Evolutionary conservation across 2,797 vertebrate species (phyloP), one percentile per base, ranked within the genome.

Genomic region (Micropoecilia bifurca): DNA sequence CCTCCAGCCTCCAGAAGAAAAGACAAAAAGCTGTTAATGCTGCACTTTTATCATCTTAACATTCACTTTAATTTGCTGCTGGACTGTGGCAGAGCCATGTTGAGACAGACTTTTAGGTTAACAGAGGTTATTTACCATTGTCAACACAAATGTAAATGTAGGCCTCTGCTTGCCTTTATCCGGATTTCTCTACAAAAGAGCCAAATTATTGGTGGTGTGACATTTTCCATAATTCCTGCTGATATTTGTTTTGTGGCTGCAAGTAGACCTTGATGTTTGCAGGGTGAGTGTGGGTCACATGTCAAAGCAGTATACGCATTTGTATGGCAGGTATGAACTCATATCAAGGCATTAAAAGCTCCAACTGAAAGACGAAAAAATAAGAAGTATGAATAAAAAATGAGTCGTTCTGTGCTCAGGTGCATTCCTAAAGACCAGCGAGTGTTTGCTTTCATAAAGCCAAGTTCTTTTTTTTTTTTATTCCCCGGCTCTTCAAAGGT

Each of bases 361-460:
- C 8, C 2, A 53, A 33, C 57, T 33, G 76, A 68, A 39, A 22
- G 13, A 77, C 41, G 78, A 28, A 46, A 14, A 8, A 66, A 55
- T 45, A 61, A 71, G 7, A 36, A 63, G 22, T 63, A 68, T 22
- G 22, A 57, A 50, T 53, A 71, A 75, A 81, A 80, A 55, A 57
- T 36, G 61, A 45, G 22, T 81, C 75, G 83, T n/a, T 81, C 82
- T 63, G 79, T 61, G 73, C 83, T 87, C 76, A 75, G 81, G 84
- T 89, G 81, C 75, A 83, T 81, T 83, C 46, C 72, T 43, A 41
- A 80, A 50, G 47, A 66, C 43, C 30, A 59, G 73, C 3, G 61
- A 73, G 79, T 74, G 78, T 84, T 81, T 78, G 77, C 57, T 76
- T 80, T 85, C 76, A 75, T 83, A 57, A 71, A 80, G 79, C 85